A percentile compares a stretch with the other conserved stretches of the same genome.
These are phyloP conservation scores for Drymodes brunneopygia DNA, from an alignment of 2,113 vertebrate genomes.

Conservation along the genomic window DNA sequence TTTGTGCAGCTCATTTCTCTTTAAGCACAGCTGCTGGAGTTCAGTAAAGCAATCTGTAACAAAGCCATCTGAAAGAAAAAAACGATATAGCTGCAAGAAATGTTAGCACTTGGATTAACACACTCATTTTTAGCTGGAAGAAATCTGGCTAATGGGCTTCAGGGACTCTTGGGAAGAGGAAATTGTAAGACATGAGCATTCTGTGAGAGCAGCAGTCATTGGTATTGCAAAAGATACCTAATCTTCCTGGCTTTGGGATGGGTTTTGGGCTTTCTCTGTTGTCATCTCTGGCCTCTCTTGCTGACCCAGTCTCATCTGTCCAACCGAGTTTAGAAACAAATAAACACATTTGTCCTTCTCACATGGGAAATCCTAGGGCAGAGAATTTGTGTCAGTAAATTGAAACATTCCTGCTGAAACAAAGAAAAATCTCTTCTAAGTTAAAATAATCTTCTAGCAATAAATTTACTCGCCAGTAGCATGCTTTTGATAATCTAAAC, in stretches of 20 bases:
- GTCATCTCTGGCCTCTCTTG: neutral
- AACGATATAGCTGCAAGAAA: neutral
- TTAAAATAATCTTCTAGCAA: neutral
- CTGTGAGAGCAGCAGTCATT: neutral
- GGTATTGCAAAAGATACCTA: neutral
- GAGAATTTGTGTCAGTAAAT: neutral
- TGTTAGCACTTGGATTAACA: slow-evolving; percentile 4
- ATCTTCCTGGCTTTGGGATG: neutral
- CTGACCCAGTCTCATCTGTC: neutral
- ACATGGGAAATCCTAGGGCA: neutral
- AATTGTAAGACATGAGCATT: neutral
- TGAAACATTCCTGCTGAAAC: neutral
- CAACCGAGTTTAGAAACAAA: neutral
- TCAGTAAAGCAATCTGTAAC: neutral
- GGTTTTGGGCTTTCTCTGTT: neutral
- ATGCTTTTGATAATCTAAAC: neutral
- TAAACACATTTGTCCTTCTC: neutral
- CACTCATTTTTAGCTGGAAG: neutral
- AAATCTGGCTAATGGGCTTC: neutral
- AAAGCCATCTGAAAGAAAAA: neutral
- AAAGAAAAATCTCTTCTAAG: neutral
- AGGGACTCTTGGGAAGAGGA: neutral
- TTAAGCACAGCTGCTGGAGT: neutral
- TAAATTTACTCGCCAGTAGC: neutral
- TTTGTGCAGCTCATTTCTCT: neutral